Evolutionary conservation across 23 tunicate genomes (phyloP), one percentile per base, ranked within the genome.

Genomic region (Corella eumyota): DNA sequence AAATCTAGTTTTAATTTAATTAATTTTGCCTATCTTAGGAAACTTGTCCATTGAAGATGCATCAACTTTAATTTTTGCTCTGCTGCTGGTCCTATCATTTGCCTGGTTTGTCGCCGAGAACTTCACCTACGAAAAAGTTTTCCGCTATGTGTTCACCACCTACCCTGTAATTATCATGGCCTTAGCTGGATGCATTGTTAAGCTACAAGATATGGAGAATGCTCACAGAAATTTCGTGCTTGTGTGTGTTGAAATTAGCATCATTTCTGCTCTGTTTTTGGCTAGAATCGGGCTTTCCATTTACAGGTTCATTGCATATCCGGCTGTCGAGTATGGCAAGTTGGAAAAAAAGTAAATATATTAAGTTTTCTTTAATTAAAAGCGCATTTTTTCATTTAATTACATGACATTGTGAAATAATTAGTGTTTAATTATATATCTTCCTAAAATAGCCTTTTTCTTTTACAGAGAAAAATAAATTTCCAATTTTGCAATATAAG

Each of bases 11-110:
- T n/a, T n/a, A n/a, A n/a, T n/a, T n/a, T n/a, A n/a, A n/a, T n/a
- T n/a, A n/a, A n/a, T n/a, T n/a, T n/a, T n/a, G n/a, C n/a, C n/a
- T n/a, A n/a, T n/a, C n/a, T n/a, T n/a, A 40, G 48, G 48, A 40
- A 32, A 31, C 45, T 22, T 60, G 3, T 32, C 52, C 9, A 47
- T 62, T 11, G 74, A 56, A 48, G 56, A 73, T 33, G 79, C 61
- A 4, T 68, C 72, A 17, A 66, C 75, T 6, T 61, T 60, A n/a
- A 20, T 64, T 21, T 70, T 81, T 31, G 31, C 63, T 36, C 37
- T 81, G 13, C 55, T 81, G 25, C 60, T 73, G 32, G 48, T 67
- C 32, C 40, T 75, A 36, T 25, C 73, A 4, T 31, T 81, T 23
- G 45, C 51, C 29, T 60, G 45, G 45, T 60, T 60, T 22, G 45